A percentile compares a stretch with the other conserved stretches of the same genome.
These are phyloP conservation scores for Zootoca vivipara DNA, from an alignment of 2,113 vertebrate genomes.

Conservation along the genomic window DNA sequence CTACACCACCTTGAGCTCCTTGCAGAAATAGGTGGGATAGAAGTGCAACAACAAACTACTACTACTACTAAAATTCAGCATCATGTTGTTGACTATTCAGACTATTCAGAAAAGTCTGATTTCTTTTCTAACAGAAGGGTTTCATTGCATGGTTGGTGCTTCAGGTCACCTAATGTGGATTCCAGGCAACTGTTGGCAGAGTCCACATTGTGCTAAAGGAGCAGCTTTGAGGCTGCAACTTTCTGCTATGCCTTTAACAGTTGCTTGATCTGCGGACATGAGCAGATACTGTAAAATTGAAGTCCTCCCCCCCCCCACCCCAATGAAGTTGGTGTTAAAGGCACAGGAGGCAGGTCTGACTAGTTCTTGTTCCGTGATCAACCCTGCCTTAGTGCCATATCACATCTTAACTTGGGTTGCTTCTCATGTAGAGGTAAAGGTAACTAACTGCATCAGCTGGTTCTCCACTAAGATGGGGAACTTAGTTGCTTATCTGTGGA, in stretches of 20 bases:
- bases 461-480: neutral
- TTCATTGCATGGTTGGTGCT: neutral
- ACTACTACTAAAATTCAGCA: neutral
- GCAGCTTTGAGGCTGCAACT: neutral
- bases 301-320: too few species aligned
- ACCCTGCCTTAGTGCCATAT: neutral
- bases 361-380: too few species aligned
- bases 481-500: too few species aligned
- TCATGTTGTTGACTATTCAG: neutral
- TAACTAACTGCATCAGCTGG: neutral
- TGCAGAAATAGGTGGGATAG: too few species aligned
- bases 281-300: too few species aligned
- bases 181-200: neutral
- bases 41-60: too few species aligned
- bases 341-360: neutral
- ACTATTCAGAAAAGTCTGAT: neutral
- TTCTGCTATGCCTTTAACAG: neutral
- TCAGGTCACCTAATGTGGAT: neutral
- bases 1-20: too few species aligned
- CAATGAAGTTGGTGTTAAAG: neutral
- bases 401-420: neutral
- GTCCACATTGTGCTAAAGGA: neutral
- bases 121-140: neutral
- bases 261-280: neutral
- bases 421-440: neutral